These are phyloP conservation scores for Heloderma charlesbogerti DNA, from an alignment of 2,113 vertebrate species.

Conservation along the genomic window DNA sequence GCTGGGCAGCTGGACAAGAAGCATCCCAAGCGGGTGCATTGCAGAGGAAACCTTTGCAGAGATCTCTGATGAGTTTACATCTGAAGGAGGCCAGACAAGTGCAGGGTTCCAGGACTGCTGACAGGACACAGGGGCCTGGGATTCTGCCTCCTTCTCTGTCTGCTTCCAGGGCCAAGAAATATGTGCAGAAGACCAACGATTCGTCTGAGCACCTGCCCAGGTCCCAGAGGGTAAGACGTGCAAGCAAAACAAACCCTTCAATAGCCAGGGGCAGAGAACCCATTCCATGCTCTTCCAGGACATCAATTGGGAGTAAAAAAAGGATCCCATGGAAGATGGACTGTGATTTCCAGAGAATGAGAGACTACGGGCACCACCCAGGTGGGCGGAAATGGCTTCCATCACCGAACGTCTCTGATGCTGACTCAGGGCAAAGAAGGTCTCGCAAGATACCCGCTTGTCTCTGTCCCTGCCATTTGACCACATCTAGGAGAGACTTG, in stretches of 20 bases:
- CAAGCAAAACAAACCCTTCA: neutral
- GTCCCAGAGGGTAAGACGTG: neutral
- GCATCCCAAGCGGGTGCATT: fast-evolving
- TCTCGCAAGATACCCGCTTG: neutral
- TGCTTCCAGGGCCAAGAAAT: neutral
- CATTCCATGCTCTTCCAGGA: neutral
- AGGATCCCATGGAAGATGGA: neutral
- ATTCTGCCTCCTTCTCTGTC: neutral
- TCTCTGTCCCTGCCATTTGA: neutral
- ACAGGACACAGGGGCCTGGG: neutral
- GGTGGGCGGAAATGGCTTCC: no score
- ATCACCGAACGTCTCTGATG: neutral
- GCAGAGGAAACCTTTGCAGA: neutral
- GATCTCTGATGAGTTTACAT: neutral
- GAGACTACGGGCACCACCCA: neutral
- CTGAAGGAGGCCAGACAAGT: neutral
- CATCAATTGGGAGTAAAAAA: neutral
- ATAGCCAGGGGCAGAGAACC: neutral
- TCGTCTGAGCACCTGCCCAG: neutral
- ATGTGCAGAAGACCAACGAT: neutral
- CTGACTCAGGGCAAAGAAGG: neutral
- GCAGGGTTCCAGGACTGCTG: neutral
- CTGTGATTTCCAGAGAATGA: neutral
- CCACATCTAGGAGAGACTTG: neutral
- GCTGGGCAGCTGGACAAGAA: neutral